Evolutionary conservation across 2,113 vertebrate species (phyloP).

Genomic region (Atrichornis clamosus): DNA sequence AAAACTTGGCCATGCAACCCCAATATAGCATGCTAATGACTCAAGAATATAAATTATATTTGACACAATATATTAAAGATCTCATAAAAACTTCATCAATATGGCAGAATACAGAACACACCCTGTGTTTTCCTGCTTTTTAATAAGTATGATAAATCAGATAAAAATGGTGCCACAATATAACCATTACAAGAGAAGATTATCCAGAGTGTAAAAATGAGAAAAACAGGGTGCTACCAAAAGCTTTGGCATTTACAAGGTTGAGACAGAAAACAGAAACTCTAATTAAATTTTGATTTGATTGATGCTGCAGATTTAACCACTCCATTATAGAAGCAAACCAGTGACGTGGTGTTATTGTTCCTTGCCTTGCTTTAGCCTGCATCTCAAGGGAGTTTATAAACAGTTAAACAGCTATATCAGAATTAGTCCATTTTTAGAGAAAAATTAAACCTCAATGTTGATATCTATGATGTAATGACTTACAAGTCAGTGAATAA

Average conservation of each 20-base stretch:
- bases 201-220: not conserved
- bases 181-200: not conserved
- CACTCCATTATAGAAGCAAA: not conserved
- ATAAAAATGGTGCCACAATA: not conserved
- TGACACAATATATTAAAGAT: not conserved
- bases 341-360: not conserved
- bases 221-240: not conserved
- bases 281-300: not conserved
- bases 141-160: not conserved
- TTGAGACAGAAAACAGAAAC: not conserved
- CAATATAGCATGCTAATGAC: not conserved
- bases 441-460: not conserved
- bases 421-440: slow-evolving; percentile 31
- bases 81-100: slow-evolving; percentile 18
- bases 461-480: not conserved
- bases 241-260: not conserved
- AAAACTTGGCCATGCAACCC: not conserved
- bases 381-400: not conserved
- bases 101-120: not conserved
- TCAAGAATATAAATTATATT: not conserved
- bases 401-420: slow-evolving; percentile 48
- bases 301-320: not conserved
- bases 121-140: not conserved
- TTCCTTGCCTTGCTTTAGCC: not conserved
- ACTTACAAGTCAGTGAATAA: slow-evolving; percentile 34